Evolutionary conservation across 30 jellyfish, hydroid and myxozoan species (phyloP).

Genomic region (Calvadosia cruxmelitensis): DNA sequence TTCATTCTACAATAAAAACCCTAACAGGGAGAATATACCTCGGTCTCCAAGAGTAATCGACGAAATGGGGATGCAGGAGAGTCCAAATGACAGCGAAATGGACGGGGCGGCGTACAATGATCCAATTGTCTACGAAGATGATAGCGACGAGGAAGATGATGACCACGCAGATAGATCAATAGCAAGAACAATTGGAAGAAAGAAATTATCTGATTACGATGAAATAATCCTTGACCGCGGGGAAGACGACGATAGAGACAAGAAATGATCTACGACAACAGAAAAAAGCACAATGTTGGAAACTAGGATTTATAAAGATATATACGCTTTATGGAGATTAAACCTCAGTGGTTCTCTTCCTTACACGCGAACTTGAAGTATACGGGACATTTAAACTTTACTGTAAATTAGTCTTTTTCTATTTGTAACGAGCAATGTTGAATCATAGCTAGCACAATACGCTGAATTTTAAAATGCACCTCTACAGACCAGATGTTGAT

Average conservation of each 20-base stretch:
- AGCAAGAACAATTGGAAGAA: not conserved
- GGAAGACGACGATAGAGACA: not conserved
- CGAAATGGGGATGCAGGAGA: not conserved
- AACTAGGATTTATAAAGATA: too few species aligned
- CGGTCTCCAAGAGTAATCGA: not conserved
- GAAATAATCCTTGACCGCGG: not conserved
- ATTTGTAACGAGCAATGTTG: too few species aligned
- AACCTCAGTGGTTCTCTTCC: too few species aligned
- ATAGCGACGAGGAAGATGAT: not conserved
- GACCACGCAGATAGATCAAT: not conserved
- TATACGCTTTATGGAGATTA: too few species aligned
- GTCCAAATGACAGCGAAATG: not conserved
- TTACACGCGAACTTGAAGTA: too few species aligned
- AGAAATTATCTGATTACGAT: not conserved
- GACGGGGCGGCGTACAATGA: not conserved
- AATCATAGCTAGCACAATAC: too few species aligned
- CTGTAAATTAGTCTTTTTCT: too few species aligned
- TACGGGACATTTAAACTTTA: too few species aligned
- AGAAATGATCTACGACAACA: too few species aligned
- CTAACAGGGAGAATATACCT: not conserved
- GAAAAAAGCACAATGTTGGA: too few species aligned
- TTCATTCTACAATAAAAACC: not conserved
- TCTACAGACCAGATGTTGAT: too few species aligned
- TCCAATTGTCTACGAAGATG: not conserved
- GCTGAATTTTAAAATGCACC: too few species aligned